Conservation (phyloP, 2,113 vertebrate genomes). For the Nothobranchius kuhntae region DNA sequence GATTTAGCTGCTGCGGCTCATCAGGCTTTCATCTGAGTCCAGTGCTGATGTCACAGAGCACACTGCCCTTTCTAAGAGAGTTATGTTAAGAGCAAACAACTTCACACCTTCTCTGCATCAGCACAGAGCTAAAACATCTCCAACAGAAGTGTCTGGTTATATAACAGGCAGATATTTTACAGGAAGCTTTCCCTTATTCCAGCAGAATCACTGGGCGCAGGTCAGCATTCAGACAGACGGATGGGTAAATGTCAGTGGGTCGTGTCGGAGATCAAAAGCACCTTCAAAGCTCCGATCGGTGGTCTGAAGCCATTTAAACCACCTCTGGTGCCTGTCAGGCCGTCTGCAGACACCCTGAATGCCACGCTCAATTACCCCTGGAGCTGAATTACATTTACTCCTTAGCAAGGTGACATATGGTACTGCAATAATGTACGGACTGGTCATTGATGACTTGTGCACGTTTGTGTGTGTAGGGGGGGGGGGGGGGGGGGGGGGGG, state of each 20-base stretch:
- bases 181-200: slow-evolving; percentile 19
- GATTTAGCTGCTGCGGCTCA: slow-evolving; percentile 49
- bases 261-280: slow-evolving; percentile 50
- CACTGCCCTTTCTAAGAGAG: slow-evolving; percentile 29
- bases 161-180: slow-evolving; percentile 21
- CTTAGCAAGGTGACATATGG: slow-evolving; percentile 59
- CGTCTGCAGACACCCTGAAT: slow-evolving; percentile 45
- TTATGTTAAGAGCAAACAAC: slow-evolving; percentile 45
- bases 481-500: not conserved
- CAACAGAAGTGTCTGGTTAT: slow-evolving; percentile 2
- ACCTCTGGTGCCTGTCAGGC: slow-evolving; percentile 41
- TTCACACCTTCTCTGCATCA: slow-evolving; percentile 42
- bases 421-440: slow-evolving; percentile 55
- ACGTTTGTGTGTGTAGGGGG: slow-evolving; percentile 1
- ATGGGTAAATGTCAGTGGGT: slow-evolving; percentile 54
- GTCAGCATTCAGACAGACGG: slow-evolving; percentile 41
- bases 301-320: slow-evolving; percentile 44
- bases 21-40: slow-evolving; percentile 60
- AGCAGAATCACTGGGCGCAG: slow-evolving; percentile 35
- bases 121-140: slow-evolving; percentile 5
- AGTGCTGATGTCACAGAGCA: slow-evolving; percentile 44
- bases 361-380: slow-evolving; percentile 65
- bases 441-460: slow-evolving; percentile 33
- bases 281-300: slow-evolving; percentile 64
- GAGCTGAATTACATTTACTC: slow-evolving; percentile 64